phyloP scores from a whole-genome alignment of 2,113 vertebrate genomes.

The Ciconia boyciana region DNA sequence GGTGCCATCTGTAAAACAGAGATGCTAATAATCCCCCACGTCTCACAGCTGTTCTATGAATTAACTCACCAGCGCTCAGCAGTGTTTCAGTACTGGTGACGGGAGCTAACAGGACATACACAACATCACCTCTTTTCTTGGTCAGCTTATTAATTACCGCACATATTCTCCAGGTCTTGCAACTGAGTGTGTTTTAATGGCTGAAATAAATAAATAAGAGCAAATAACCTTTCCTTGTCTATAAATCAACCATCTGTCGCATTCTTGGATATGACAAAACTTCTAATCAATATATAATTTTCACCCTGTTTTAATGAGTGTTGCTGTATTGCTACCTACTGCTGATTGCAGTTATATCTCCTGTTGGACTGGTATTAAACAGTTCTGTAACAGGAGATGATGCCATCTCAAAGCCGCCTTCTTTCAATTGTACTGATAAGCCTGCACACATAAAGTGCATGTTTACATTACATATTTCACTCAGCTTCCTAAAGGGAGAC shows the following conservation, averaged over 20 bases:
- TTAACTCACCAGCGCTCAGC: background rate
- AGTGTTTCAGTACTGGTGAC: background rate
- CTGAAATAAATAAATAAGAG: slow-evolving; percentile 18
- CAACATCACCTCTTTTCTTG: background rate
- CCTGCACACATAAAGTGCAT: background rate
- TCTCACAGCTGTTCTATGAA: slow-evolving; percentile 46
- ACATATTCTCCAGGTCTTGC: background rate
- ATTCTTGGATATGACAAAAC: background rate
- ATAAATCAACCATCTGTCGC: background rate
- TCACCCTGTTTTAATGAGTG: background rate
- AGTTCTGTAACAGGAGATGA: background rate
- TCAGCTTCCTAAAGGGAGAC: background rate
- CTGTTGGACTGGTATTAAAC: background rate
- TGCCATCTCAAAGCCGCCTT: background rate
- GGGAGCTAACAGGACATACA: background rate
- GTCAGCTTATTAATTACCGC: background rate
- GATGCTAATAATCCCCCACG: background rate
- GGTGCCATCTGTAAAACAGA: slow-evolving; percentile 27
- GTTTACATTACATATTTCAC: background rate
- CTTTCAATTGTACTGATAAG: background rate
- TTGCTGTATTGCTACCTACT: background rate
- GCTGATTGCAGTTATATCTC: background rate
- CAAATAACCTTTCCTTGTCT: background rate
- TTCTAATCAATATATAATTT: slow-evolving; percentile 21
- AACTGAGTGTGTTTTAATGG: background rate